Base-by-base conservation (phyloP, 1,140 invertebrate genomes). In the Phymorhynchus buccinoides region DNA sequence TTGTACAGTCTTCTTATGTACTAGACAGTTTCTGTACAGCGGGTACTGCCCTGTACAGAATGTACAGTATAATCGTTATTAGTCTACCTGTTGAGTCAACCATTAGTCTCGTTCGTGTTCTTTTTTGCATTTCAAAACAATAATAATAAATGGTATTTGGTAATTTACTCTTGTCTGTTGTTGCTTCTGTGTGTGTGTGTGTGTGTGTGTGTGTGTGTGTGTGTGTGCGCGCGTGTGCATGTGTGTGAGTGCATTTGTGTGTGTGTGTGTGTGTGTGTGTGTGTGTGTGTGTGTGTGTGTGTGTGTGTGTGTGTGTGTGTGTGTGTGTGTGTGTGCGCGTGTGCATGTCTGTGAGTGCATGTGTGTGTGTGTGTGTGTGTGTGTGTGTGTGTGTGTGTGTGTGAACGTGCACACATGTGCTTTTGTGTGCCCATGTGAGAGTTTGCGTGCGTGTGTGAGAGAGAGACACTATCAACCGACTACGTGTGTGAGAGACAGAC, bases 201-300 rank as follows among this genome's bases (percentile, higher is more conserved):
- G 18, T n/a, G 78, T 52, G 22, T 12, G 35, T 66, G 30, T 37
- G 32, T 30, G 18, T 18, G 52, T 3, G 27, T 3, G 4, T 22
- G 18, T 32, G 9, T 16, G n/a, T 52, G n/a, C 18, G 14, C 6
- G 56, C 27, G 56, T 62, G 56, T 62, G 56, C 27, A 27, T 62
- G 56, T 62, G 56, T 62, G 56, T 22, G 56, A 22, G 18, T 62
- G 56, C 27, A 27, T 22, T 14, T 12, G 56, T 12, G 56, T 12
- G 56, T 12, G 56, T 62, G 56, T 12, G 56, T 12, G 56, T 12
- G 56, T 12, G 56, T 12, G 56, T 62, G 56, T 62, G 56, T 52
- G 79, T 80, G 79, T 80, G 79, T 35, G 42, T 56, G 79, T 56
- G 42, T 56, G 79, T 37, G 79, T 56, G 79, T 56, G 42, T 56